Base-by-base conservation (phyloP, 2,888 invertebrate genomes). In the Chalcosyrphus nemorum region DNA sequence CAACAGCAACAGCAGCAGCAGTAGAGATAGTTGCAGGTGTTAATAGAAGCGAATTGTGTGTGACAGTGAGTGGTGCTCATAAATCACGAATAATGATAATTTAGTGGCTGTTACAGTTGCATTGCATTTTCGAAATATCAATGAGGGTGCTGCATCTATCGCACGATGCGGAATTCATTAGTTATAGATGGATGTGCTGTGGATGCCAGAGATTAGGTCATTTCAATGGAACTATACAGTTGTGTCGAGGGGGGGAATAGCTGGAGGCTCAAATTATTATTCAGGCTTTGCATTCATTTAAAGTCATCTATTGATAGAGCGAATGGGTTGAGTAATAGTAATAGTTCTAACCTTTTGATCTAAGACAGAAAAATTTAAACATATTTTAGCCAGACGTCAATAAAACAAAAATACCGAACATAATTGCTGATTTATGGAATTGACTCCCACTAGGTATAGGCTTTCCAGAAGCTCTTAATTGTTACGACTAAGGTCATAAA, bases 21-120 rank as follows among this genome's bases (percentile, higher is more conserved):
- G n/a, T n/a, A n/a, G n/a, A n/a, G 13, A 68, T 75, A 75, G 76
- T 72, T 84, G 80, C 84, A 84, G 80, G 84, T 84, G 84, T 84
- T 84, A 84, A 84, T 84, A 80, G 84, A 84, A 70, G 84, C 29
- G 80, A 74, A 80, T 74, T 78, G 63, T 65, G 29, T 84, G 29
- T 84, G 84, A 80, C 84, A 84, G 80, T 74, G 80, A 80, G 70
- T 80, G 68, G 74, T 70, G 57, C 70, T 59, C 70, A 75, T 84
- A 84, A 84, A 84, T 84, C 84, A 84, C 70, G 80, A 54, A 70
- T 80, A 84, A 80, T 75, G 54, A 84, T 80, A 71, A 80, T 78
- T 84, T 84, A 70, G 74, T 78, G 56, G 61, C 29, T 38, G 50
- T 24, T 59, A 61, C 50, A 43, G 75, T 21, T 61, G 54, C 54